phyloP scores from a whole-genome alignment of 2,797 vertebrate genomes.

The Ispidina lecontei region DNA sequence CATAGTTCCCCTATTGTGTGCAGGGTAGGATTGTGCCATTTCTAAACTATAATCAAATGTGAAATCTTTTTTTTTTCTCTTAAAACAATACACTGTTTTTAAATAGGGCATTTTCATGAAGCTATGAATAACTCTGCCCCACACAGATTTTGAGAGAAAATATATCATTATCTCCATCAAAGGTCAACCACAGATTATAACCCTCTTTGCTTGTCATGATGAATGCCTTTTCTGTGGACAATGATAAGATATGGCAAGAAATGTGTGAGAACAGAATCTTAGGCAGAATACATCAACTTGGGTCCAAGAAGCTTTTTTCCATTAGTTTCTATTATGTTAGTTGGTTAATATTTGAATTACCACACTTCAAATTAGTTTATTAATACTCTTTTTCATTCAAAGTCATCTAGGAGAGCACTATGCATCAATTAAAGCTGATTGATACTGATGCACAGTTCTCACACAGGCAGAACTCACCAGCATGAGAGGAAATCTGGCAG shows the following conservation, averaged over 20 bases:
- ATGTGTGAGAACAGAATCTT: constrained; percentile 59
- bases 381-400: neutral
- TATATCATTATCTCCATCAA: constrained; percentile 76
- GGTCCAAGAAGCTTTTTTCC: constrained; percentile 2
- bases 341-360: neutral
- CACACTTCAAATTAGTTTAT: neutral
- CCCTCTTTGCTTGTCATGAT: constrained; percentile 52
- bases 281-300: neutral
- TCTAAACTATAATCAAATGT: constrained; percentile 52
- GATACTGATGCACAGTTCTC: neutral
- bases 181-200: constrained; percentile 77
- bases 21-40: neutral
- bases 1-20: neutral
- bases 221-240: constrained; percentile 47
- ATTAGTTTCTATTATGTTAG: neutral
- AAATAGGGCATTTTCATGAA: constrained; percentile 66
- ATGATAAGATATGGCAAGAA: constrained; percentile 46
- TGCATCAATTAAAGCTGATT: neutral
- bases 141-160: constrained; percentile 64
- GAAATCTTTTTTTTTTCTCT: neutral
- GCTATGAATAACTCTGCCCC: constrained; percentile 75
- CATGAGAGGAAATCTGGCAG: neutral
- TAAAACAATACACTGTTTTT: constrained; percentile 61
- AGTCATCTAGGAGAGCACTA: neutral
- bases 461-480: neutral